Evolutionary conservation across 2,888 invertebrate genomes (phyloP).

Genomic region (Clepsis dumicolana): DNA sequence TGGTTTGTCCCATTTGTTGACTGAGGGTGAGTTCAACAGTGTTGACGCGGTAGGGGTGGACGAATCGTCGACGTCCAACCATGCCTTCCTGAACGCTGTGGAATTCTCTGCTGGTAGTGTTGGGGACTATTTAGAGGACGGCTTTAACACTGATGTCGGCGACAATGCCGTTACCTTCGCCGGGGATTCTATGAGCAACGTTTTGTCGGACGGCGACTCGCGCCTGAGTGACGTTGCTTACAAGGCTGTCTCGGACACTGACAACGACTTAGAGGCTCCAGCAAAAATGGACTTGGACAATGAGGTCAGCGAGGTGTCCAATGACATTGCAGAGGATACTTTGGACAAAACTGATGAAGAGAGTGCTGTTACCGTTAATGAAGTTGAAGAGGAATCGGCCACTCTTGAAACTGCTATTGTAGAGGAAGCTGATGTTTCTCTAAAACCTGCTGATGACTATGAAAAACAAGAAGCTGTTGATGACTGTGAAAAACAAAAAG

Average conservation of each 20-base stretch:
- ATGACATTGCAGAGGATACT: slow-evolving; percentile 45
- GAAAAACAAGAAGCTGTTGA: background rate
- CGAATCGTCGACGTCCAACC: slow-evolving; percentile 80
- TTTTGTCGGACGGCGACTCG: slow-evolving; percentile 75
- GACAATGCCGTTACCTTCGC: slow-evolving; percentile 80
- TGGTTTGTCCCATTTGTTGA: slow-evolving; percentile 77
- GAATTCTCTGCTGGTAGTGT: slow-evolving; percentile 80
- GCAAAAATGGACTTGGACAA: slow-evolving; percentile 57
- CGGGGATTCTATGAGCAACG: slow-evolving; percentile 73
- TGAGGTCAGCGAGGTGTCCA: slow-evolving; percentile 52
- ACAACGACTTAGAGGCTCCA: slow-evolving; percentile 67
- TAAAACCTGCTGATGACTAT: background rate
- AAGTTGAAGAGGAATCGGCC: slow-evolving; percentile 17
- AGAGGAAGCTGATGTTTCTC: background rate
- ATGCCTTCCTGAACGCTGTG: slow-evolving; percentile 79
- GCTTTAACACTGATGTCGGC: slow-evolving; percentile 75
- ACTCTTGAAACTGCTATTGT: background rate
- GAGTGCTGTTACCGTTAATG: slow-evolving; percentile 20
- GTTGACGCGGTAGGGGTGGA: slow-evolving; percentile 76
- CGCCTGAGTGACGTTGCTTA: slow-evolving; percentile 66
- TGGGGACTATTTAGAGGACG: slow-evolving; percentile 76
- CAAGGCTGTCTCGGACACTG: slow-evolving; percentile 67
- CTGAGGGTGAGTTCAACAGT: slow-evolving; percentile 79
- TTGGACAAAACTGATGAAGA: slow-evolving; percentile 38
- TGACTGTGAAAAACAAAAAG: background rate